A percentile compares a stretch with the other conserved stretches of the same genome.
These are phyloP conservation scores for Cyanistes caeruleus DNA, from an alignment of 2,113 vertebrate species.

Conservation along the genomic window DNA sequence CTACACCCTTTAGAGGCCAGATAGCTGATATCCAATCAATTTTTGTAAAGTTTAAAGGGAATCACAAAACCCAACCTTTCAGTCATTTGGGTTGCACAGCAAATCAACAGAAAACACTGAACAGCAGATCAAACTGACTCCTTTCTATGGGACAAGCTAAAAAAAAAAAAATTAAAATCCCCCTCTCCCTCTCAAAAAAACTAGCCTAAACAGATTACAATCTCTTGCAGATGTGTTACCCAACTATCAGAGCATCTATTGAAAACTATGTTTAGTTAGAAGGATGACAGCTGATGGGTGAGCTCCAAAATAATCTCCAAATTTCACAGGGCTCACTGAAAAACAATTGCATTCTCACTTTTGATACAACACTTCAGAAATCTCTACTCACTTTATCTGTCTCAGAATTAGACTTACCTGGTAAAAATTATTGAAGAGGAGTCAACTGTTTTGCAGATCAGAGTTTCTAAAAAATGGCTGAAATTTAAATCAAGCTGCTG, in stretches of 20 bases:
- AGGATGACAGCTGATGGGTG: background rate
- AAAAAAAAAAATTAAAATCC: background rate
- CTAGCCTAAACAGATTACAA: background rate
- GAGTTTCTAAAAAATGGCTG: background rate
- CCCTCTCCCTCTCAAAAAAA: background rate
- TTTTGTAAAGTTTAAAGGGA: background rate
- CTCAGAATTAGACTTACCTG: background rate
- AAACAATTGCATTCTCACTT: background rate
- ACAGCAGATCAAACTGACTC: background rate
- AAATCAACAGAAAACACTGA: background rate
- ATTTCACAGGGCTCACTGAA: background rate
- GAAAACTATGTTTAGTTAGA: background rate
- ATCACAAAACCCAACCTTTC: background rate
- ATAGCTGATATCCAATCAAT: background rate
- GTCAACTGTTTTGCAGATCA: background rate
- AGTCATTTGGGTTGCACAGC: background rate
- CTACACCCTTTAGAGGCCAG: background rate
- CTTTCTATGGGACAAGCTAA: background rate
- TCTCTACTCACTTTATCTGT: background rate
- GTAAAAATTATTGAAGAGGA: background rate
- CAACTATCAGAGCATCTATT: background rate
- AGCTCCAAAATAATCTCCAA: background rate
- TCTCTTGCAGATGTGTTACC: background rate
- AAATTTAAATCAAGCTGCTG: background rate
- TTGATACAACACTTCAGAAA: background rate